A percentile compares a stretch with the other conserved stretches of the same genome.
phyloP scores from a whole-genome alignment of 2,113 vertebrate species.

The Lanius collurio region DNA sequence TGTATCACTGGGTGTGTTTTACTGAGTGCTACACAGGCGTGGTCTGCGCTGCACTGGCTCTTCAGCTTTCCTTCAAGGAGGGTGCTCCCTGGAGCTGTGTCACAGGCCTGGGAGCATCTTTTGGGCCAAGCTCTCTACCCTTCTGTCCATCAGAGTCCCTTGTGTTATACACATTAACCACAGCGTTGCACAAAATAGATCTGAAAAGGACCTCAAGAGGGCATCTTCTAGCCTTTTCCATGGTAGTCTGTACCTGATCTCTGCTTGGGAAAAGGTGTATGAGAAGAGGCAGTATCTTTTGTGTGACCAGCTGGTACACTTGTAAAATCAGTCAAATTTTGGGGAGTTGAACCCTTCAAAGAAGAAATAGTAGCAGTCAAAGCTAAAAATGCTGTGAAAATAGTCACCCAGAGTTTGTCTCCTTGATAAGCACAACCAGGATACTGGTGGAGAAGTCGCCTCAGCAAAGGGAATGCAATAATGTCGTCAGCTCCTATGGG shows the following conservation, averaged over 20 bases:
- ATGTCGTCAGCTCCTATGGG: neutral
- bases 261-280: neutral
- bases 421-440: neutral
- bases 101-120: neutral
- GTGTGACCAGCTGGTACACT: neutral
- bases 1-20: neutral
- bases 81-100: neutral
- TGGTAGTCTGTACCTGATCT: slow-evolving; percentile 5
- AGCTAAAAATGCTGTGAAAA: neutral
- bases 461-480: neutral
- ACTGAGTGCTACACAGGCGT: neutral
- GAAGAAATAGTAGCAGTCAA: neutral
- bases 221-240: slow-evolving; percentile 49
- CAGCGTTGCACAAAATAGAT: neutral
- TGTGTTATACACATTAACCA: fast-evolving
- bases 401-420: neutral
- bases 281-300: neutral
- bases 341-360: neutral
- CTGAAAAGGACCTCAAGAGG: slow-evolving; percentile 62
- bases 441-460: neutral
- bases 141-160: neutral
- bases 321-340: neutral
- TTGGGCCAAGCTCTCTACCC: neutral
- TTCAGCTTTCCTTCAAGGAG: neutral
- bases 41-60: neutral